Base-by-base conservation (phyloP, 2,888 invertebrate genomes). In the Leptopilina syphax region DNA sequence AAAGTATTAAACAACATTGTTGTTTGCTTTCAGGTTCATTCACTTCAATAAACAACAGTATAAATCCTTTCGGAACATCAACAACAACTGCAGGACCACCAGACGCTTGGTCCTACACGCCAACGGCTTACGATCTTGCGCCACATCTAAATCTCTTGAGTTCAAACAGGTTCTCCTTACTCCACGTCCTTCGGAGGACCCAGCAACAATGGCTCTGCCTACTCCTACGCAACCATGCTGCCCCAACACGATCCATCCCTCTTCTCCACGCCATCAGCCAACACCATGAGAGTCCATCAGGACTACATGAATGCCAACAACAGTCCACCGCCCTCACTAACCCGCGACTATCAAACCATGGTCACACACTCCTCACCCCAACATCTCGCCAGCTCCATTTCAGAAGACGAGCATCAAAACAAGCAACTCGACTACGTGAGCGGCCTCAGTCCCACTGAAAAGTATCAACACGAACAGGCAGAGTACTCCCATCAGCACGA, bases 51-150 rank as follows among this genome's bases (percentile, higher is more conserved):
- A 93, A 93, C 90, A 93, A 93, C 86, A 94, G 94, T 54, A 89
- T 95, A 77, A 93, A 93, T 79, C 95, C 96, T 6, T 95, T 95
- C 54, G 94, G 90, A 34, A 88, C 90, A 67, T 87, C 90, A 67
- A 88, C 89, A 57, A 92, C 93, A n/a, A 92, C 95, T 3, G 92
- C 93, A 80, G 93, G 95, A 81, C 95, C 96, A 2, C 95, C 96
- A 0, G 96, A 96, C 88, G 95, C 96, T 76, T 97, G 96, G 96
- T 95, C 95, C 0, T 96, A 96, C 88, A 96, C 96, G 85, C 95
- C 96, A 63, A 73, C 73, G 34, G 95, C 96, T 0, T 96, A 96
- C 90, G 96, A 96, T 87, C 91, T 96, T 18, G 95, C 95, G 27
- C 95, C 96, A 10, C 97, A 97, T 89, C 92, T 95, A 80, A 95